Evolutionary conservation across 2,797 vertebrate genomes (phyloP).

Genomic region (Philypnodon macrostomus): DNA sequence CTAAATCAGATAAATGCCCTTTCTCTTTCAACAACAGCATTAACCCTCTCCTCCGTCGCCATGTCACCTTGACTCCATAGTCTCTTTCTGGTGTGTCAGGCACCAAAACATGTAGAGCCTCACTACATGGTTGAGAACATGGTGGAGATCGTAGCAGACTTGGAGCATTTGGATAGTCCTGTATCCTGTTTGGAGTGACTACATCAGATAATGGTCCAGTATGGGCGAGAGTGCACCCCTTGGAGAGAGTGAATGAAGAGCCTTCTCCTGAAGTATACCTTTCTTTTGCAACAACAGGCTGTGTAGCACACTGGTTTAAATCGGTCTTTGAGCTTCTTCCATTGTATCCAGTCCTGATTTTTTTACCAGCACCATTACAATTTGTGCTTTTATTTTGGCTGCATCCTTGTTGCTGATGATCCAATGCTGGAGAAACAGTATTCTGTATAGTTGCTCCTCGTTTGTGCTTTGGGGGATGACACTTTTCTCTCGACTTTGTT

Average conservation of each 20-base stretch:
- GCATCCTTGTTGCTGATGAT: conserved; percentile 18
- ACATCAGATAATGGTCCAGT: conserved; percentile 49
- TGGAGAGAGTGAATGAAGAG: conserved; percentile 24
- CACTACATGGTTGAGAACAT: conserved; percentile 37
- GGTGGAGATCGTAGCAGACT: conserved; percentile 41
- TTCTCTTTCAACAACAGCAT: conserved; percentile 75
- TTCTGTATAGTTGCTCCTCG: conserved; percentile 22
- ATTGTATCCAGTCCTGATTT: conserved; percentile 16
- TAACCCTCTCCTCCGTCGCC: conserved; percentile 79
- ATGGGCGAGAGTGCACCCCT: conserved; percentile 20
- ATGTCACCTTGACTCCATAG: conserved; percentile 87
- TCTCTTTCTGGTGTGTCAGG: conserved; percentile 85
- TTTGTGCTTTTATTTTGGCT: conserved; percentile 2
- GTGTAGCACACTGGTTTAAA: conserved; percentile 11
- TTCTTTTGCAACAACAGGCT: conserved; percentile 2
- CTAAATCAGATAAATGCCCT: conserved; percentile 74
- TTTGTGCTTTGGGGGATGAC: conserved; percentile 15
- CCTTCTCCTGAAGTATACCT: conserved; percentile 14
- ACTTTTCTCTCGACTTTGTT: conserved; percentile 28
- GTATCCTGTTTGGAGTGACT: conserved; percentile 61
- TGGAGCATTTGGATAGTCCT: neutral
- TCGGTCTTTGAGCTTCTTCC: conserved; percentile 12
- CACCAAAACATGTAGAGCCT: conserved; percentile 69
- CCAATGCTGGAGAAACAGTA: conserved; percentile 3
- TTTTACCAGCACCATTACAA: conserved; percentile 27